phyloP scores from a whole-genome alignment of 2,797 vertebrate genomes.

The Sebastes iracundus region DNA sequence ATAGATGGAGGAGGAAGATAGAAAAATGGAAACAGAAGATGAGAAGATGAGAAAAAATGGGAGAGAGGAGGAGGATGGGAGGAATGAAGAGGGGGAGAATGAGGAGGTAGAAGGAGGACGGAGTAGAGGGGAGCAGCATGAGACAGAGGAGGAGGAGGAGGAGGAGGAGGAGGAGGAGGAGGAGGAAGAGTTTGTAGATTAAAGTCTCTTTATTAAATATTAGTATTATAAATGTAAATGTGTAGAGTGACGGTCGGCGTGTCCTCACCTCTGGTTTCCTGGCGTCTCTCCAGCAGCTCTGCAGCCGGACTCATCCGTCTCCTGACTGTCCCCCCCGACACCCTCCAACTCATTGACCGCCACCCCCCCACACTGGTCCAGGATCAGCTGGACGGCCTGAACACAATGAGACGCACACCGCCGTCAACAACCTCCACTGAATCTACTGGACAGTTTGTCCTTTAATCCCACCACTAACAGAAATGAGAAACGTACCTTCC shows the following conservation, averaged over 20 bases:
- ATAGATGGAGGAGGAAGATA: too few relatives aligned
- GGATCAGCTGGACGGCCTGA: constrained; percentile 87
- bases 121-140: too few relatives aligned
- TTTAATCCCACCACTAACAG: neutral
- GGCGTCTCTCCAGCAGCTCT: constrained; percentile 85
- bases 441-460: neutral
- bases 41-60: too few relatives aligned
- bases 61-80: neutral
- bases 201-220: neutral
- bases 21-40: too few relatives aligned
- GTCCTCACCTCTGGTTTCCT: constrained; percentile 84
- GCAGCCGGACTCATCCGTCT: constrained; percentile 82
- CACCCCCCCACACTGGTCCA: constrained; percentile 86
- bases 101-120: too few relatives aligned
- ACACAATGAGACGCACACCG: neutral
- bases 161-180: neutral
- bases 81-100: neutral
- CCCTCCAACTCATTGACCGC: constrained; percentile 71
- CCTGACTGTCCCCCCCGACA: constrained; percentile 56
- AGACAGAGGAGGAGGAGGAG: neutral
- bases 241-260: neutral
- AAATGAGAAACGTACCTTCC: constrained; percentile 80
- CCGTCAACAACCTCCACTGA: neutral
- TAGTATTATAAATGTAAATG: neutral
- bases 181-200: neutral